Evolutionary conservation across 2,888 invertebrate genomes (phyloP), one percentile per base, ranked within the genome.

Genomic region (Antitype chi): DNA sequence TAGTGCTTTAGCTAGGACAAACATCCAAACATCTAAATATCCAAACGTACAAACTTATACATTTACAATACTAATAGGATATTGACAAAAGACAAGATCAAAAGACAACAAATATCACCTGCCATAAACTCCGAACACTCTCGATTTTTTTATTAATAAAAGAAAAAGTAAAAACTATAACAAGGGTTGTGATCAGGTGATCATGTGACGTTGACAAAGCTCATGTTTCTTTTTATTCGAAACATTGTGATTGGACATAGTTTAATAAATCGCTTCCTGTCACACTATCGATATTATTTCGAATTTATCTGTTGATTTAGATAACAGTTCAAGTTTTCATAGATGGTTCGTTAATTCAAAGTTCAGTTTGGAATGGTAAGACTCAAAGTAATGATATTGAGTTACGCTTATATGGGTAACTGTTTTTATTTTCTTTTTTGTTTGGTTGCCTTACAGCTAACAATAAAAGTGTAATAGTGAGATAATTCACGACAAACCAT

Each of bases 221-320:
- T 89, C 85, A 75, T 82, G 89, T 89, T 90, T 89, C 88, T 92
- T 94, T 94, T 93, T 93, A 92, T 92, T 91, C 88, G 84, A 87
- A 85, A 85, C 85, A 84, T 90, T 92, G 89, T 92, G 92, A 95
- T 94, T 94, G 91, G 89, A 87, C 90, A 91, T 91, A 92, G 87
- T 94, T 92, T 95, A 94, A 95, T 94, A 94, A 93, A 96, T 95
- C 93, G 92, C 91, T 95, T 96, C 95, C 95, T 94, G 96, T 88
- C 88, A 71, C 78, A 85, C 85, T 91, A 92, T 92, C 82, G 91
- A 93, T 93, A 91, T 90, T 89, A 91, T 91, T 92, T 70, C 23
- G 25, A 70, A 70, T 76, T 64, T 60, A 59, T 74, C 52, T 69
- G 47, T 74, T 62, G 74, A 77, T 83, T 74, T 57, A 74, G 62